Conservation (phyloP, 1,140 invertebrate species). For the Steinernema khuongi region DNA sequence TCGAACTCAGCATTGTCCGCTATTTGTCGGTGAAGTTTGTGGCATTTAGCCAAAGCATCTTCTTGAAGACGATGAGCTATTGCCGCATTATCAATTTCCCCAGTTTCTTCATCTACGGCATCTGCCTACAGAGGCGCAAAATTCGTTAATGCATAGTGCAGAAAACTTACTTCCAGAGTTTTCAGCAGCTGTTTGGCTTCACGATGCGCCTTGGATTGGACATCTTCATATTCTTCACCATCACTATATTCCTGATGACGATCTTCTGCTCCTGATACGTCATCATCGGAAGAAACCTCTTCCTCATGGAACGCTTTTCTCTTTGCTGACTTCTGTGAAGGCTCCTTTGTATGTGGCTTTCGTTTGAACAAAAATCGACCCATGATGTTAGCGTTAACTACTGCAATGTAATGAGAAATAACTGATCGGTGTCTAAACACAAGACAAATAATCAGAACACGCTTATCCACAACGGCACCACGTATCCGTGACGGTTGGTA, state of each 20-base stretch:
- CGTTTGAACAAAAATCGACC: slow-evolving; percentile 2
- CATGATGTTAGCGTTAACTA: neutral
- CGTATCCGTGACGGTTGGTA: too few relatives aligned
- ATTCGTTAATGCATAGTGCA: neutral
- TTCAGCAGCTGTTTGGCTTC: neutral
- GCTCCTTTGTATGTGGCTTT: neutral
- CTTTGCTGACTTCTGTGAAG: neutral
- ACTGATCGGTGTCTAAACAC: too few relatives aligned
- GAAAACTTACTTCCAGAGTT: neutral
- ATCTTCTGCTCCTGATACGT: neutral
- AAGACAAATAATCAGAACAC: too few relatives aligned
- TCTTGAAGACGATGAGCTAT: neutral
- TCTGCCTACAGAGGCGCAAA: neutral
- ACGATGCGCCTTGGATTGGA: neutral
- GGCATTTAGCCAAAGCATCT: neutral
- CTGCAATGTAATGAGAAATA: too few relatives aligned
- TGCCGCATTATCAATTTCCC: neutral
- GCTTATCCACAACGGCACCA: too few relatives aligned
- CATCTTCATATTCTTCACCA: slow-evolving; percentile 1
- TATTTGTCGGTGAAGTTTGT: neutral
- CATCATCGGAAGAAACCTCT: neutral
- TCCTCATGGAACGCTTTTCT: neutral
- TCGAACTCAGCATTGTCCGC: neutral
- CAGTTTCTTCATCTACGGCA: neutral
- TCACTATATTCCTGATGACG: neutral